Conservation (phyloP, 2,113 vertebrate genomes). For the Gnathonemus echidnorhynchus region DNA sequence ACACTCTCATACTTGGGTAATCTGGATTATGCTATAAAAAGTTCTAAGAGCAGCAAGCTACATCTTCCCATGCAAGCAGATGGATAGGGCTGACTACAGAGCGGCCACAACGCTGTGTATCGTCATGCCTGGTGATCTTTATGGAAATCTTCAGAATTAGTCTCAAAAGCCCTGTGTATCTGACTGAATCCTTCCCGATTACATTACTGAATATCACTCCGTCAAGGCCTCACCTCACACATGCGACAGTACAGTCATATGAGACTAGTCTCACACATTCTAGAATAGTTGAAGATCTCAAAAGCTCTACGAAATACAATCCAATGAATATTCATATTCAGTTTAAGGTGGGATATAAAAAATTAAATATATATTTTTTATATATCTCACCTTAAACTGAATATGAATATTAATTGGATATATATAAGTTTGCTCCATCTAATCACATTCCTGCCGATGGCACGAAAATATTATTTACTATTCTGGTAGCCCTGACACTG, state of each 20-base stretch:
- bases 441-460: constrained; percentile 54
- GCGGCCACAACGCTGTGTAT: neutral
- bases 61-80: neutral
- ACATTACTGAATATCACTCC: neutral
- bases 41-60: neutral
- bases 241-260: neutral
- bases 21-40: constrained; percentile 28
- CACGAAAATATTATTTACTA: constrained; percentile 74
- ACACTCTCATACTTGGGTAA: constrained; percentile 17
- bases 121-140: constrained; percentile 37
- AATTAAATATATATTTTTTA: too few relatives aligned
- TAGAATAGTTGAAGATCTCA: constrained; percentile 42
- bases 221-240: neutral
- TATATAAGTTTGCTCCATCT: constrained; percentile 55
- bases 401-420: too few relatives aligned
- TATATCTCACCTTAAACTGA: too few relatives aligned
- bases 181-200: neutral
- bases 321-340: constrained; percentile 39
- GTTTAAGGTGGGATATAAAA: constrained; percentile 49
- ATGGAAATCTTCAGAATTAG: neutral
- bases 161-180: neutral
- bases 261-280: constrained; percentile 30
- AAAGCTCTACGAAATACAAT: constrained; percentile 25
- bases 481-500: constrained; percentile 73
- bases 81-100: neutral